A percentile compares a stretch with the other conserved stretches of the same genome.
Evolutionary conservation across 2,797 vertebrate species (phyloP).

Genomic region (Tenualosa thibaudeaui): DNA sequence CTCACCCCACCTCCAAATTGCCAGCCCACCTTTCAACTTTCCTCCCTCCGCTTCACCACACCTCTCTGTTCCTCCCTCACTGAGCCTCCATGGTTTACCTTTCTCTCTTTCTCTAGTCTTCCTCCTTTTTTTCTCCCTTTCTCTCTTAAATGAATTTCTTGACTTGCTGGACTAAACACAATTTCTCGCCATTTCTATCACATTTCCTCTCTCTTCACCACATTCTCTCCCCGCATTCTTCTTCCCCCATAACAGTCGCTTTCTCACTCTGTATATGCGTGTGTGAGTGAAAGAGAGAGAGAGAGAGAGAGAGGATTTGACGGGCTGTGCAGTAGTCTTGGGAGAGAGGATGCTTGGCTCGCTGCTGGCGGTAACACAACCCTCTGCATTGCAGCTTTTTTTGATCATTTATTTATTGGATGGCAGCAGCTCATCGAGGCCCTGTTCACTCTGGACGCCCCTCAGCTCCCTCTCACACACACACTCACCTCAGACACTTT

Average conservation of each 20-base stretch:
- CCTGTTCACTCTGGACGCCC: conserved; percentile 14
- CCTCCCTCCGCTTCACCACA: conserved; percentile 61
- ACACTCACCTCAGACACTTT: background rate
- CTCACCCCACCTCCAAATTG: conserved; percentile 54
- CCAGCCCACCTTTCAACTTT: conserved; percentile 61
- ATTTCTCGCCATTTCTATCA: background rate
- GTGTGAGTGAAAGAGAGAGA: background rate
- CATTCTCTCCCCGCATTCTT: background rate
- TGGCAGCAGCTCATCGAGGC: conserved; percentile 55
- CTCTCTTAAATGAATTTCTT: background rate
- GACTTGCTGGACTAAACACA: background rate
- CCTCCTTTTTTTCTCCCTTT: background rate
- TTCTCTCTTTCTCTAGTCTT: background rate
- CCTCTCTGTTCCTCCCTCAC: conserved; percentile 42
- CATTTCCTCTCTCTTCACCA: background rate
- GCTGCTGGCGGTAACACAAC: conserved; percentile 57
- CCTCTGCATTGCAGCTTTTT: conserved; percentile 73
- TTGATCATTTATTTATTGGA: conserved; percentile 75
- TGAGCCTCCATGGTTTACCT: background rate
- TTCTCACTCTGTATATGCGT: background rate
- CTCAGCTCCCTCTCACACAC: background rate
- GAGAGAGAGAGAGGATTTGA: background rate
- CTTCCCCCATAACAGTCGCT: background rate
- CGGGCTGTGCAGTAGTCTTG: conserved; percentile 8
- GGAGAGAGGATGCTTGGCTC: conserved; percentile 51